phyloP scores from a whole-genome alignment of 2,113 vertebrate genomes.

The Mesocricetus auratus region DNA sequence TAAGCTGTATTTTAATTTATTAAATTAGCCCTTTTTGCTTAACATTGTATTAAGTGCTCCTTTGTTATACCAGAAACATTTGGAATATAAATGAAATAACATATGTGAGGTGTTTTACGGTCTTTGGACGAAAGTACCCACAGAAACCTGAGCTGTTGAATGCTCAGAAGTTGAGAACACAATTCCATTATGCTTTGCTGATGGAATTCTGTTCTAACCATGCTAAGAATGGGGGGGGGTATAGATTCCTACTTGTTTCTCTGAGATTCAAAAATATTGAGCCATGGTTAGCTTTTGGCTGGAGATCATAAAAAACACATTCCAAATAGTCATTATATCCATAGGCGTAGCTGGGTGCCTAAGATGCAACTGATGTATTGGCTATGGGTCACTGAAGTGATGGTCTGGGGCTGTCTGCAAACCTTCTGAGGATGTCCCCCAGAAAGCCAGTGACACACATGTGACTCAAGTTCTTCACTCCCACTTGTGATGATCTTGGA shows the following conservation, averaged over 20 bases:
- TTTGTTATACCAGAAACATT: constrained; percentile 16
- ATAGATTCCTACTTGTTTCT: constrained; percentile 79
- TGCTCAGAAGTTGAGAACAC: constrained; percentile 64
- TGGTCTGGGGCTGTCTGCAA: not conserved
- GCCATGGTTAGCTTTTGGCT: constrained; percentile 84
- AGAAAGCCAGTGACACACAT: not conserved
- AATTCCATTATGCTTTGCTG: constrained; percentile 67
- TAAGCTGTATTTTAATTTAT: constrained; percentile 26
- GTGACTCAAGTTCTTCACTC: constrained; percentile 25
- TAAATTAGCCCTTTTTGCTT: constrained; percentile 17
- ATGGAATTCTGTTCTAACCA: constrained; percentile 76
- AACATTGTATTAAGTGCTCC: not conserved
- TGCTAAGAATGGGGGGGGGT: constrained; percentile 68
- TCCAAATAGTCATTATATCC: constrained; percentile 84
- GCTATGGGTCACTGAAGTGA: constrained; percentile 48
- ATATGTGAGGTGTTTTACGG: constrained; percentile 62
- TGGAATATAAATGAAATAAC: constrained; percentile 64
- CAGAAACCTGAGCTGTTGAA: constrained; percentile 45
- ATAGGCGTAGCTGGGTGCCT: constrained; percentile 81
- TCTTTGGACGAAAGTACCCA: constrained; percentile 62
- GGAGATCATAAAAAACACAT: constrained; percentile 85
- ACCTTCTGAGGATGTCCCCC: not conserved
- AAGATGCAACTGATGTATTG: constrained; percentile 82
- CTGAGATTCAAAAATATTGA: constrained; percentile 83
- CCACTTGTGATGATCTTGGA: not conserved